phyloP scores from a whole-genome alignment of 2,888 invertebrate species.

The Teleiodes luculella region DNA sequence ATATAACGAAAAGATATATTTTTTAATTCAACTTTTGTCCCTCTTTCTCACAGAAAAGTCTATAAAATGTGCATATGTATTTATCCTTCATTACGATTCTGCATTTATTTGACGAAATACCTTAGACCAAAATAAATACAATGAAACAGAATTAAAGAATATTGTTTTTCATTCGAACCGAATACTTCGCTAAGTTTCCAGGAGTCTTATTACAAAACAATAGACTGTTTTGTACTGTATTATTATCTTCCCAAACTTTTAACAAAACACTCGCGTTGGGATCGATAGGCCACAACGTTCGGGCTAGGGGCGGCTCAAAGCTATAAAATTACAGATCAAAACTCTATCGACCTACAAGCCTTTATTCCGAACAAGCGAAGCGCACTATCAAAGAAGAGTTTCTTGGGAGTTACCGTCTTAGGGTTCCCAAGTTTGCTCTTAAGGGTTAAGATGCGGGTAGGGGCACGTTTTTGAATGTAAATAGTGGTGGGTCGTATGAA shows the following conservation, averaged over 20 bases:
- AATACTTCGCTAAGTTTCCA: too few species aligned
- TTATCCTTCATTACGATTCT: too few species aligned
- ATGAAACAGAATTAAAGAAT: too few species aligned
- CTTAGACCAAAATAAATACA: too few species aligned
- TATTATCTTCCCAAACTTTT: neutral
- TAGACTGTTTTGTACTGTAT: neutral
- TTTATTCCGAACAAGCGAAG: conserved; percentile 72
- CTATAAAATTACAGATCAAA: conserved; percentile 79
- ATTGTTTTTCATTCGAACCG: too few species aligned
- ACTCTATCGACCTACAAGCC: conserved; percentile 74
- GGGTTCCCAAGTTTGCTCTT: conserved; percentile 71
- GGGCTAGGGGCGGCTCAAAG: conserved; percentile 67
- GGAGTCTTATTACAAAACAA: too few species aligned
- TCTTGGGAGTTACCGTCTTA: conserved; percentile 75
- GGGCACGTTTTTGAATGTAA: conserved; percentile 75
- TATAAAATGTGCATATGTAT: too few species aligned
- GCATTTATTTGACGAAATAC: too few species aligned
- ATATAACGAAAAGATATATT: too few species aligned
- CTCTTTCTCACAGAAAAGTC: too few species aligned
- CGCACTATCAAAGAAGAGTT: conserved; percentile 78
- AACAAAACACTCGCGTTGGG: conserved; percentile 57
- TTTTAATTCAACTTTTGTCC: too few species aligned
- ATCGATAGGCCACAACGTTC: conserved; percentile 68
- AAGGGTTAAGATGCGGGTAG: conserved; percentile 73
- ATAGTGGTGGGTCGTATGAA: conserved; percentile 75